A percentile compares a stretch with the other conserved stretches of the same genome.
phyloP scores from a whole-genome alignment of 2,113 vertebrate species.

The Microtus richardsoni region DNA sequence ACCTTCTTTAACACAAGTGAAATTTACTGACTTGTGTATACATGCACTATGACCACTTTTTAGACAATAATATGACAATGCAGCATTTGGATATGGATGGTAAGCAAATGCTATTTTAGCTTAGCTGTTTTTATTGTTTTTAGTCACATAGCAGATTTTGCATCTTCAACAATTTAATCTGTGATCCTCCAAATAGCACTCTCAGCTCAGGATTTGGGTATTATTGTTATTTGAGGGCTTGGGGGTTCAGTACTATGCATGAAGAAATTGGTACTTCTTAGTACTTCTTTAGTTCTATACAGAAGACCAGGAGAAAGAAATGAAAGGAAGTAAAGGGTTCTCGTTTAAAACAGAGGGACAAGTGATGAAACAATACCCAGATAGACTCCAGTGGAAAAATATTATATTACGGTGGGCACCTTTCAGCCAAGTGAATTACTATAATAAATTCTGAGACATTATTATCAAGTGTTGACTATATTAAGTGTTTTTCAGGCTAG shows the following conservation, averaged over 20 bases:
- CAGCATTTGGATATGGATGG: neutral
- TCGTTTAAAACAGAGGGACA: constrained; percentile 23
- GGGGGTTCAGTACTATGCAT: neutral
- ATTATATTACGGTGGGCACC: neutral
- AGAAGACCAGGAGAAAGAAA: neutral
- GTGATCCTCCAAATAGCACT: neutral
- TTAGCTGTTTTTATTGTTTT: neutral
- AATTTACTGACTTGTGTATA: neutral
- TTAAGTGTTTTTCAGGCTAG: neutral
- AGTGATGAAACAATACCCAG: neutral
- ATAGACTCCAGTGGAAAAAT: neutral
- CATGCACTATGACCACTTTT: neutral
- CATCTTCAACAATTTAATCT: neutral
- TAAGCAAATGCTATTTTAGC: neutral
- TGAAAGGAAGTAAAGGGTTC: neutral
- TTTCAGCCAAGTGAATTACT: neutral
- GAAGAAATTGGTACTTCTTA: no score
- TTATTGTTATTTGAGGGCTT: neutral
- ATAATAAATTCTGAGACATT: neutral
- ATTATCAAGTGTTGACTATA: neutral
- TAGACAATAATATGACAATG: neutral
- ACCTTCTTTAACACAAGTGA: neutral
- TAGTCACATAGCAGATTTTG: neutral
- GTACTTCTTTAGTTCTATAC: no score
- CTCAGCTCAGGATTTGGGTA: neutral